These are phyloP conservation scores for Agriopis leucophaearia DNA, from an alignment of 2,888 invertebrate species.

Conservation along the genomic window DNA sequence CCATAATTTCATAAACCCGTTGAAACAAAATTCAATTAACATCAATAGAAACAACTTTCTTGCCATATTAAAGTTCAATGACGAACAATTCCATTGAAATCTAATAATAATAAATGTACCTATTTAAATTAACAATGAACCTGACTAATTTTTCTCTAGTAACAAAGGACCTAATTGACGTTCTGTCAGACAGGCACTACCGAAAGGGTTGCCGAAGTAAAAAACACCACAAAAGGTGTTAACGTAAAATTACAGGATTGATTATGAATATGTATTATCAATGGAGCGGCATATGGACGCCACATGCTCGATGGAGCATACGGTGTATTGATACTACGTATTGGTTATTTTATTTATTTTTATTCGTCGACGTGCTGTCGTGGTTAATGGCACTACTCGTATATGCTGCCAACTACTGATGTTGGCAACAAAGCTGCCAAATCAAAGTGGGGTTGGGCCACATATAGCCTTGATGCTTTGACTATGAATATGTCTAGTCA, in stretches of 20 bases:
- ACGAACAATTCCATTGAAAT: conserved; percentile 37
- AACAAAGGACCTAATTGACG: conserved; percentile 71
- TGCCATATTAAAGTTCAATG: neutral
- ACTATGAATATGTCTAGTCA: too few species aligned
- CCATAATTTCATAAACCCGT: neutral
- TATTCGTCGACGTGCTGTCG: conserved; percentile 22
- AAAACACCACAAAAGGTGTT: conserved; percentile 71
- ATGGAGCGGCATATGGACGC: conserved; percentile 72
- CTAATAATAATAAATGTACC: conserved; percentile 7
- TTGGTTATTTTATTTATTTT: conserved; percentile 48
- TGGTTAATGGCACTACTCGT: neutral
- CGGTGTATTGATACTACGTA: conserved; percentile 67
- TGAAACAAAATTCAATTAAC: conserved; percentile 22
- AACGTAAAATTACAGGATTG: conserved; percentile 71
- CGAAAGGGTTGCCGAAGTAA: conserved; percentile 68
- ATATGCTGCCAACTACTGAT: too few species aligned
- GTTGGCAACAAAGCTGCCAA: too few species aligned
- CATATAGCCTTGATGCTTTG: too few species aligned
- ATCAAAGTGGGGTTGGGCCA: too few species aligned
- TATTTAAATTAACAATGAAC: conserved; percentile 34
- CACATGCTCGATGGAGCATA: conserved; percentile 77
- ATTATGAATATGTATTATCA: conserved; percentile 64
- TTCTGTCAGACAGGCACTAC: conserved; percentile 63
- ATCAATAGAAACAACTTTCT: conserved; percentile 25
- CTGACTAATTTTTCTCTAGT: conserved; percentile 56